These are phyloP conservation scores for Hirtodrosophila trivittata DNA, from an alignment of 2,888 invertebrate species.

Conservation along the genomic window DNA sequence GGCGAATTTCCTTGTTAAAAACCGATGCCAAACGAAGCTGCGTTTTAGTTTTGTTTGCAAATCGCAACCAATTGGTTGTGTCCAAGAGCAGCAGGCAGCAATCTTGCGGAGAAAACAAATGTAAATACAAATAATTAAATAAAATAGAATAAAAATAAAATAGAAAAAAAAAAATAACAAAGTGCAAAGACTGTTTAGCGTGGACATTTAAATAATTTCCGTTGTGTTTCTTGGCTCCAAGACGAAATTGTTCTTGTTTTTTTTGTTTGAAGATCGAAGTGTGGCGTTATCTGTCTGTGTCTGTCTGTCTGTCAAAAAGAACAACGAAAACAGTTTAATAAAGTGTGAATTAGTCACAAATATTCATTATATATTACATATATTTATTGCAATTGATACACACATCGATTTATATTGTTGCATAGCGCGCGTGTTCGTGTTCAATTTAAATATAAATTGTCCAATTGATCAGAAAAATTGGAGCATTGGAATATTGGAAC, in stretches of 20 bases:
- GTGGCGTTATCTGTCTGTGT: too few relatives aligned
- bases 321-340: background rate
- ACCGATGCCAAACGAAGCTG: constrained; percentile 55
- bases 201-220: too few relatives aligned
- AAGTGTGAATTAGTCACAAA: background rate
- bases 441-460: constrained; percentile 30
- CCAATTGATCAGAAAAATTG: constrained; percentile 18
- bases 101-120: background rate
- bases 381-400: constrained; percentile 8
- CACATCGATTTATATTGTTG: constrained; percentile 5
- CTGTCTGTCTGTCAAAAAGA: too few relatives aligned
- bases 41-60: constrained; percentile 81
- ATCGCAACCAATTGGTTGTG: constrained; percentile 78
- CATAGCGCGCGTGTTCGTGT: constrained; percentile 19
- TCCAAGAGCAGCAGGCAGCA: constrained; percentile 20
- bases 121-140: constrained; percentile 8
- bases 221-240: too few relatives aligned
- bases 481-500: constrained; percentile 3
- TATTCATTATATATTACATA: background rate
- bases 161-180: constrained; percentile 11
- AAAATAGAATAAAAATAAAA: constrained; percentile 15
- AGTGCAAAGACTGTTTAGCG: background rate
- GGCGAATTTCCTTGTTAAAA: constrained; percentile 71
- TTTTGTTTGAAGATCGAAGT: too few relatives aligned
- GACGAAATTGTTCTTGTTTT: too few relatives aligned